A percentile compares a stretch with the other conserved stretches of the same genome.
Conservation (phyloP, 2,888 invertebrate species). For the Danaus chrysippus region DNA sequence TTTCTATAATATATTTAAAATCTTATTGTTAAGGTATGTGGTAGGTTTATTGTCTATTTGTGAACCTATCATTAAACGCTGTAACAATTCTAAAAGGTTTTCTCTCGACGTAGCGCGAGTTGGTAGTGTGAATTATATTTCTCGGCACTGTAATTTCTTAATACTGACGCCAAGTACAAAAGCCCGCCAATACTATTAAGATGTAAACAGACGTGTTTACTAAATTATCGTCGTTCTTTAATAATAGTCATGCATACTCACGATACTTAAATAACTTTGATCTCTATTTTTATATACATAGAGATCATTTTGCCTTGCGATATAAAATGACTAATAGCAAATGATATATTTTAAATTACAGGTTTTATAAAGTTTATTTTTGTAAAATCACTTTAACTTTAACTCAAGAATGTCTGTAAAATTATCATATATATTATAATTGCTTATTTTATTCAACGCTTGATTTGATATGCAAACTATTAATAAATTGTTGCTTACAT, state of each 20-base stretch:
- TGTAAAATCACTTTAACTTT: not conserved
- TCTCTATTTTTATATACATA: constrained; percentile 35
- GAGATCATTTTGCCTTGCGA: constrained; percentile 59
- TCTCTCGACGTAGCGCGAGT: not conserved
- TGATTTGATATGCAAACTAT: no score
- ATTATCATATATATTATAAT: no score
- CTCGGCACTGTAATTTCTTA: constrained; percentile 3
- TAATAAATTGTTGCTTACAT: no score
- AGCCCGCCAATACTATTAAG: constrained; percentile 50
- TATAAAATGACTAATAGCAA: constrained; percentile 50
- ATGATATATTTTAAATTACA: not conserved
- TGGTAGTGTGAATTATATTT: constrained; percentile 6
- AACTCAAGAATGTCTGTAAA: no score
- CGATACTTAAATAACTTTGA: constrained; percentile 27
- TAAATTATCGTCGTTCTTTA: constrained; percentile 26
- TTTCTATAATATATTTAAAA: no score
- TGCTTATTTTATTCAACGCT: no score
- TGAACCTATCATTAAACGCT: no score
- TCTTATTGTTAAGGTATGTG: no score
- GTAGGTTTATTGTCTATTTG: no score
- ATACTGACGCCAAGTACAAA: constrained; percentile 11
- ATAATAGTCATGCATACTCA: constrained; percentile 37
- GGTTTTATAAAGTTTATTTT: not conserved
- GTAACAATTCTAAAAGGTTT: no score
- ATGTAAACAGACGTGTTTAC: constrained; percentile 47